Base-by-base conservation (phyloP, 2,797 vertebrate species). In the Mallotus villosus region DNA sequence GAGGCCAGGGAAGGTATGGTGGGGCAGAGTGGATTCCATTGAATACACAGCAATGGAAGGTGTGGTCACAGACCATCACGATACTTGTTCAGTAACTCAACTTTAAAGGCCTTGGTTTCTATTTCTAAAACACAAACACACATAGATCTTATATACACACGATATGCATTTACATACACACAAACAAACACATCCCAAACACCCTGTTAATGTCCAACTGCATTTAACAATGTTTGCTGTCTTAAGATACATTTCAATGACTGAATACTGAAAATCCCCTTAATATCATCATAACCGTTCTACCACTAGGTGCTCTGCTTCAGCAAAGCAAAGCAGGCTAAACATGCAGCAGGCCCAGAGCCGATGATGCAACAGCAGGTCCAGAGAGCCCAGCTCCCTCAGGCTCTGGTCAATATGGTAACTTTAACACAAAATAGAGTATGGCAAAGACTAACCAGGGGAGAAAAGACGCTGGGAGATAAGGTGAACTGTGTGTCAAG, bases 271-370 rank as follows among this genome's bases (percentile, higher is more conserved):
- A 34, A 34, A 34, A 34, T 24, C 34, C 1, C 17, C 17, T 41
- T 24, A 55, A 55, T 4, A 17, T n/a, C 49, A 9, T 51, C 51
- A 17, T 67, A 29, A 67, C 46, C 49, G 14, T 19, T 29, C 46
- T 6, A 55, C 51, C 49, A 59, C 67, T 80, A 85, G 79, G 80
- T 82, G 25, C 82, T 85, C 66, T 14, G 74, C 68, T 80, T 80
- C 74, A 78, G 6, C 24, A 78, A 80, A 77, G 3, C 66, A 55
- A 25, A 63, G 72, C 71, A 67, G 64, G 22, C 69, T 51, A 66
- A 61, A 55, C n/a, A 70, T 70, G 73, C 69, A 65, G 68, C 67
- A 59, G 66, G 66, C 63, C 68, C 64, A 57, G 71, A 25, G 55
- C 51, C 5, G 16, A 55, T 55, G 51, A 62, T 69, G 57, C 63